Percentiles rank a stretch among this genome's conserved stretches.
Evolutionary conservation across 2,797 vertebrate genomes (phyloP).

Genomic region (Urosaurus nigricauda): DNA sequence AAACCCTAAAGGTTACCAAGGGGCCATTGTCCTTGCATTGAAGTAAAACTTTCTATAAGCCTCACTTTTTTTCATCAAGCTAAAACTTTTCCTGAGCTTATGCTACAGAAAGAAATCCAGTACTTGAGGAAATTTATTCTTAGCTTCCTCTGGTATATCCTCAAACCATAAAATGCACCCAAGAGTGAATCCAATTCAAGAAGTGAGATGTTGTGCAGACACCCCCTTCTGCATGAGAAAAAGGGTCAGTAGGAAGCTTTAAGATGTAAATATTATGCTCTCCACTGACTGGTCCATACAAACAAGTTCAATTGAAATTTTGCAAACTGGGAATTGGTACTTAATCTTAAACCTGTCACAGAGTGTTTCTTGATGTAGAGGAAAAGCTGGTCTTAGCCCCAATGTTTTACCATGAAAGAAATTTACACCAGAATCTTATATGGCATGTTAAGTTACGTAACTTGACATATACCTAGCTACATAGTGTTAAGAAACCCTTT

Average conservation of each 20-base stretch:
- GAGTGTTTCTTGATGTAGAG: too few species aligned
- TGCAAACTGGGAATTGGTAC: not conserved
- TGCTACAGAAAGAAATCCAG: not conserved
- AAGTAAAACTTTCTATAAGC: not conserved
- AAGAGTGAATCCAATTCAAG: not conserved
- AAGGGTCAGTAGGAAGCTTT: not conserved
- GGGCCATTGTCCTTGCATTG: not conserved
- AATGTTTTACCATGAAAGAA: too few species aligned
- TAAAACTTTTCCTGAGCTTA: not conserved
- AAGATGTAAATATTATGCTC: not conserved
- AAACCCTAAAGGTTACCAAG: too few species aligned
- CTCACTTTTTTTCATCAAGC: not conserved
- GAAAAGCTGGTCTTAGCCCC: too few species aligned
- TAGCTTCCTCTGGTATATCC: not conserved
- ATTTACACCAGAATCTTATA: too few species aligned
- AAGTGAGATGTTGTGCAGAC: not conserved
- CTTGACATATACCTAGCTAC: too few species aligned
- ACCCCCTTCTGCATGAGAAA: not conserved
- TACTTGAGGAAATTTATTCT: not conserved
- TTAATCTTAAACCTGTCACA: not conserved
- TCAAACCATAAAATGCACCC: not conserved
- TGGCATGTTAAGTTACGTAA: too few species aligned
- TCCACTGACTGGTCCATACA: not conserved
- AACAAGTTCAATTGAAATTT: not conserved
- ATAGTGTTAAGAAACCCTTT: too few species aligned